These are phyloP conservation scores for Mallotus villosus DNA, from an alignment of 2,797 vertebrate genomes.

Conservation along the genomic window DNA sequence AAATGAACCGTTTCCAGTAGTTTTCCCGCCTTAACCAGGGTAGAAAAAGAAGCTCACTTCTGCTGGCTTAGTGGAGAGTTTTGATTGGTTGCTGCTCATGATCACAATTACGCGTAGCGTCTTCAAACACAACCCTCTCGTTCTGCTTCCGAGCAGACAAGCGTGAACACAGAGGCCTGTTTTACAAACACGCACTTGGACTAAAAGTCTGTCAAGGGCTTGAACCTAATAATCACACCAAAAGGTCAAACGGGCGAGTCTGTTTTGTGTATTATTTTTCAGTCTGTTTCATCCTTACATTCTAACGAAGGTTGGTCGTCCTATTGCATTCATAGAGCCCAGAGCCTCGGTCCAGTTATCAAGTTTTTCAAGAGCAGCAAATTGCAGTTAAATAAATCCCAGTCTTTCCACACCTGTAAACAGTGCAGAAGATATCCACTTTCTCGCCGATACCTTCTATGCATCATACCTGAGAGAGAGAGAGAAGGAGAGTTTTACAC, in stretches of 20 bases:
- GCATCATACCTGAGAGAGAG: slow-evolving; percentile 67
- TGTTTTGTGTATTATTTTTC: slow-evolving; percentile 42
- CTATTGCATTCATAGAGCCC: slow-evolving; percentile 80
- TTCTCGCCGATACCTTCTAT: slow-evolving; percentile 50
- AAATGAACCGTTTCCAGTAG: slow-evolving; percentile 74
- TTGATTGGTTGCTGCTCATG: slow-evolving; percentile 59
- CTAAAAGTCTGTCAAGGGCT: slow-evolving; percentile 25
- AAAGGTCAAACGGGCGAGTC: slow-evolving; percentile 36
- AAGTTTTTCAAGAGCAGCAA: slow-evolving; percentile 94
- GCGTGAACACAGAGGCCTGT: slow-evolving; percentile 32
- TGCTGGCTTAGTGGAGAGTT: slow-evolving; percentile 45
- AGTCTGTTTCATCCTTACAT: slow-evolving; percentile 66
- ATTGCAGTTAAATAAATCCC: slow-evolving; percentile 87
- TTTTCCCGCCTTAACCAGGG: slow-evolving; percentile 36
- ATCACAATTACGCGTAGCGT: slow-evolving; percentile 40
- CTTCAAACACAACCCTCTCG: slow-evolving; percentile 36
- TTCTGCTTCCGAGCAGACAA: slow-evolving; percentile 46
- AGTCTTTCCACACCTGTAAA: slow-evolving; percentile 91
- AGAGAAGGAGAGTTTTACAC: slow-evolving; percentile 18
- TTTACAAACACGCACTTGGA: slow-evolving; percentile 46
- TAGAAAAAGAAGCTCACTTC: slow-evolving; percentile 38
- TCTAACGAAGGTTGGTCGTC: slow-evolving; percentile 70
- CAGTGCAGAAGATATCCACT: slow-evolving; percentile 84
- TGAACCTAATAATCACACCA: slow-evolving; percentile 27
- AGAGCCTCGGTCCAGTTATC: slow-evolving; percentile 86